Evolutionary conservation across 2,113 vertebrate species (phyloP).

Genomic region (Puffinus mauretanicus): DNA sequence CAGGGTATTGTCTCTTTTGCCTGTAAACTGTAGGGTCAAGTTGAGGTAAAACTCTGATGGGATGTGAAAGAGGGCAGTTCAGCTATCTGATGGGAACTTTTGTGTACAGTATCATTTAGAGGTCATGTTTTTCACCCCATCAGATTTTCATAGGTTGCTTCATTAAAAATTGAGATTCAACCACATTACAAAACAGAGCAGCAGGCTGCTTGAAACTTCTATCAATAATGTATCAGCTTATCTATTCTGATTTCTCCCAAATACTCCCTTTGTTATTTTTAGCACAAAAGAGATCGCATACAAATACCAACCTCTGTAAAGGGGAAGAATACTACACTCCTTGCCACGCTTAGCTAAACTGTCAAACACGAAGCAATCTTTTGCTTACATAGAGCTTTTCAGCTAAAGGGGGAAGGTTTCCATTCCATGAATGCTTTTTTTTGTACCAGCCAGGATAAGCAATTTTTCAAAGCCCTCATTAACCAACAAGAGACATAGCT

Average conservation of each 20-base stretch:
- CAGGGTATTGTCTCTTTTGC: constrained; percentile 61
- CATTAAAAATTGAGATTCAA: constrained; percentile 75
- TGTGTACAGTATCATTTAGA: constrained; percentile 43
- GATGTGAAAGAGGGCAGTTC: constrained; percentile 26
- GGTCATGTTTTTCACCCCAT: constrained; percentile 61
- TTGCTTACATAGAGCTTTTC: constrained; percentile 19
- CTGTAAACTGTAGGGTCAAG: constrained; percentile 64
- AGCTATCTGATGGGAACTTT: background rate
- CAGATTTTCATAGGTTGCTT: constrained; percentile 69
- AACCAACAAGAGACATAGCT: background rate
- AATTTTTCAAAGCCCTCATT: constrained; percentile 24
- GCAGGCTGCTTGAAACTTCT: constrained; percentile 66
- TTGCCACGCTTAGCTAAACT: constrained; percentile 38
- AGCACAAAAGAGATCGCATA: constrained; percentile 65
- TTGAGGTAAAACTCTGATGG: constrained; percentile 52
- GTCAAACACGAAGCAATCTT: background rate
- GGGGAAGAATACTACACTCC: constrained; percentile 35
- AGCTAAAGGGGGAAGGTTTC: background rate
- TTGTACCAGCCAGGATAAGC: constrained; percentile 7
- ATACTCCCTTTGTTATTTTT: constrained; percentile 73
- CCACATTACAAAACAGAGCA: constrained; percentile 64
- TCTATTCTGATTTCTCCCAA: constrained; percentile 74
- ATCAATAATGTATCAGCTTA: constrained; percentile 74
- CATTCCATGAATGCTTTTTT: constrained; percentile 5
- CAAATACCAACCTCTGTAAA: constrained; percentile 51